Base-by-base conservation (phyloP, 2,888 invertebrate species). In the Melinopterus prodromus region DNA sequence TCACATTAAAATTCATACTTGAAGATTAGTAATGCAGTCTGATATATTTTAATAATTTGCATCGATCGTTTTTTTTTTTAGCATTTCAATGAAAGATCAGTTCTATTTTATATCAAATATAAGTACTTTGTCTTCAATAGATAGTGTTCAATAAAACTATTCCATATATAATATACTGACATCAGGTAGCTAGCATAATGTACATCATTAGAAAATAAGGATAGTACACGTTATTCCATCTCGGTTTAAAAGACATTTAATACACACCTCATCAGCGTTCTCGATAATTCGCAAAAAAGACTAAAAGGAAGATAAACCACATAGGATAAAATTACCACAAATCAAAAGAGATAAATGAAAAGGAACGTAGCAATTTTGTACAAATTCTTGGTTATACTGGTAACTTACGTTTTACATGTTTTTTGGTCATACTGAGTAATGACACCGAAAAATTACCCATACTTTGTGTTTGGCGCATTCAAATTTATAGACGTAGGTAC, bases 341-440 rank as follows among this genome's bases (percentile, higher is more conserved):
- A 74, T 35, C n/a, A 26, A 74, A 74, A 74, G 35, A n/a, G 74
- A 80, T 78, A 82, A 83, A 86, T 83, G 82, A 81, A 84, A 88
- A 88, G 88, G 88, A 88, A 88, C 88, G 87, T 84, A 83, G 86
- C 86, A 85, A 85, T 86, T 88, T 88, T 88, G 88, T 88, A 89
- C 88, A 88, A 87, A 87, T 87, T 88, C 87, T 88, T 88, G 88
- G 88, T 89, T 88, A 88, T 88, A 88, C 87, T 89, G 89, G 89
- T 89, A 89, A 89, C 89, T 89, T 86, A 87, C 87, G 87, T 88
- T 88, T 87, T 79, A 78, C 69, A 35, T 74, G 16, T 74, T 77
- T 80, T 81, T 75, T 37, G 77, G 79, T 81, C 81, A 81, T 77
- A 77, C 70, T 16, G 12, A 26, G 26, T 26, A 53, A 53, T 53